Base-by-base conservation (phyloP, 2,888 invertebrate species). In the Xestia c-nigrum region DNA sequence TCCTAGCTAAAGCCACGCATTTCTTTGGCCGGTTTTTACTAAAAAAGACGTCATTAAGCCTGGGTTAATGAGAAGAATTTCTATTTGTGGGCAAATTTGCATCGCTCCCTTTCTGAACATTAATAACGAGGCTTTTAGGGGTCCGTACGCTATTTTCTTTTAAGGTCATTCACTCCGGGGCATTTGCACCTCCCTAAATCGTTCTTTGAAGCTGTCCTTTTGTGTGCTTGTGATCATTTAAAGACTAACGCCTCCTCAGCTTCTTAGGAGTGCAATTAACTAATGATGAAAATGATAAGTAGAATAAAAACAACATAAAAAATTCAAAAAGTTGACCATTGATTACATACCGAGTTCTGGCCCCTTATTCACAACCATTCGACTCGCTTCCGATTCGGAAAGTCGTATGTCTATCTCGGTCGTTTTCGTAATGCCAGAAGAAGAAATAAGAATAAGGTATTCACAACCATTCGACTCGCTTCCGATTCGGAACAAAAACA, bases 61-160 rank as follows among this genome's bases (percentile, higher is more conserved):
- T 68, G 65, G 64, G 82, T 91, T 90, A 91, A 91, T 91, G 91
- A 91, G 90, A 88, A 79, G 84, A 85, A 88, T 88, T 90, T 89
- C 89, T 89, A 88, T 88, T 91, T 87, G 87, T 87, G 85, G 84
- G 83, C 59, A 86, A 88, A 88, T 88, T 88, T 88, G 82, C 87
- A 87, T 88, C 82, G 79, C 85, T 82, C 85, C 81, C 85, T 86
- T 85, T 84, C 84, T 80, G 76, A 83, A 75, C 81, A 85, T 88
- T 88, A 86, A 86, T 89, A 90, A 90, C 83, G 87, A 79, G 83
- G 83, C 74, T 78, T 88, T 85, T 83, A 80, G 87, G 81, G 85
- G 40, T 24, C 84, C 76, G 72, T 70, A 50, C 24, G 73, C n/a
- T 66, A 70, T 76, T 80, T 82, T 74, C 16, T 69, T 74, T 66